These are phyloP conservation scores for Hyperopisus bebe DNA, from an alignment of 2,113 vertebrate genomes.

Conservation along the genomic window DNA sequence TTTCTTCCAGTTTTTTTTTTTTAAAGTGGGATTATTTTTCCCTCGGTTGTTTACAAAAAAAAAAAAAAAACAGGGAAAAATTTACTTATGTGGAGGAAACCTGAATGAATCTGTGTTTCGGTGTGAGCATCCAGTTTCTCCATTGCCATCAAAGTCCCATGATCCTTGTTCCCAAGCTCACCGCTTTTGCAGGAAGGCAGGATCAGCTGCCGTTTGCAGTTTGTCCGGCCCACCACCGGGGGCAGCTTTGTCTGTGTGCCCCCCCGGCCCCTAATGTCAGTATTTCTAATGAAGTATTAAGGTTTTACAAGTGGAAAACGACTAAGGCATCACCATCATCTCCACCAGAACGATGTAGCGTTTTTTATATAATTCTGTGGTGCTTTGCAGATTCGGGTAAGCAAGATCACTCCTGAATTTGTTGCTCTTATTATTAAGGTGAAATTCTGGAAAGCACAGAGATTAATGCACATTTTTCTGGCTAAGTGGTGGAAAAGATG, in stretches of 20 bases:
- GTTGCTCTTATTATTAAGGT: slow-evolving; percentile 36
- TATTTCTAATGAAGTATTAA: slow-evolving; percentile 42
- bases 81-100: neutral
- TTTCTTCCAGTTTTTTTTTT: slow-evolving; percentile 26
- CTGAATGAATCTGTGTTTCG: slow-evolving; percentile 21
- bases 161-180: neutral
- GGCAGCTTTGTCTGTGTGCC: neutral
- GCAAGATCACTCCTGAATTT: slow-evolving; percentile 30
- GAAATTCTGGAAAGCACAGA: slow-evolving; percentile 18
- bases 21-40: slow-evolving; percentile 28
- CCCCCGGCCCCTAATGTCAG: slow-evolving; percentile 35
- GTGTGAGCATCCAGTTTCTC: neutral
- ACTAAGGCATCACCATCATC: slow-evolving; percentile 31
- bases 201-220: neutral
- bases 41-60: slow-evolving; percentile 40
- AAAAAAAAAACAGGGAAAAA: neutral
- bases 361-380: neutral
- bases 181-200: neutral
- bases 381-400: slow-evolving; percentile 19
- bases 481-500: neutral
- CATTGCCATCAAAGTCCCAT: neutral
- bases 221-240: neutral
- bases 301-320: slow-evolving; percentile 37
- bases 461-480: slow-evolving; percentile 15
- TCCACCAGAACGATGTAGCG: slow-evolving; percentile 10